Percentiles rank a stretch among this genome's conserved stretches.
Conservation (phyloP, 2,113 vertebrate species). For the Ceyx cyanopectus region DNA sequence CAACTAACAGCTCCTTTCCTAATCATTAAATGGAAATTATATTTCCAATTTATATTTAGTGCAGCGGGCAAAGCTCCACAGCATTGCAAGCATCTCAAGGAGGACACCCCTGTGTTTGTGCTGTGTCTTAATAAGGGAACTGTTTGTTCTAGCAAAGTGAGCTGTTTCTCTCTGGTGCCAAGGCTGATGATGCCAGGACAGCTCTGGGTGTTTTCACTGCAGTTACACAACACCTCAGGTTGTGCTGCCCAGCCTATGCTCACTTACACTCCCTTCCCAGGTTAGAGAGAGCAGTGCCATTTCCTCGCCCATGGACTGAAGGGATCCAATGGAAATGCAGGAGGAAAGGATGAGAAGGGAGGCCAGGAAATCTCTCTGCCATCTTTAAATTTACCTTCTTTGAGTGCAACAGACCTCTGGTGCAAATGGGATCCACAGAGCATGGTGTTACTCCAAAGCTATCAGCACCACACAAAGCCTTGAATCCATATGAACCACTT, state of each 20-base stretch:
- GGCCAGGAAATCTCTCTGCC: not conserved
- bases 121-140: not conserved
- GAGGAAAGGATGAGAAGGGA: not conserved
- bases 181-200: not conserved
- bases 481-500: not conserved
- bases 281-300: not conserved
- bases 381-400: not conserved
- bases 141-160: slow-evolving; percentile 26
- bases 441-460: not conserved
- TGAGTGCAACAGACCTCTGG: not conserved
- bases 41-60: not conserved
- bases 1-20: not conserved
- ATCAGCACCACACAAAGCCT: not conserved
- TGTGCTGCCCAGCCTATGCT: not conserved
- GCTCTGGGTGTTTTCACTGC: not conserved
- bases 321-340: not conserved
- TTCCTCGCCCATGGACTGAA: not conserved
- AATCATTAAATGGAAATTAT: not conserved
- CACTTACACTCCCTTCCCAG: not conserved
- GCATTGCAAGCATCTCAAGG: not conserved
- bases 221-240: not conserved
- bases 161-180: not conserved
- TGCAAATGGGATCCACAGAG: not conserved
- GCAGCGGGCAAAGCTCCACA: not conserved
- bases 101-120: not conserved